Conservation (phyloP, 2,113 vertebrate species). For the Ceyx melanurus region DNA sequence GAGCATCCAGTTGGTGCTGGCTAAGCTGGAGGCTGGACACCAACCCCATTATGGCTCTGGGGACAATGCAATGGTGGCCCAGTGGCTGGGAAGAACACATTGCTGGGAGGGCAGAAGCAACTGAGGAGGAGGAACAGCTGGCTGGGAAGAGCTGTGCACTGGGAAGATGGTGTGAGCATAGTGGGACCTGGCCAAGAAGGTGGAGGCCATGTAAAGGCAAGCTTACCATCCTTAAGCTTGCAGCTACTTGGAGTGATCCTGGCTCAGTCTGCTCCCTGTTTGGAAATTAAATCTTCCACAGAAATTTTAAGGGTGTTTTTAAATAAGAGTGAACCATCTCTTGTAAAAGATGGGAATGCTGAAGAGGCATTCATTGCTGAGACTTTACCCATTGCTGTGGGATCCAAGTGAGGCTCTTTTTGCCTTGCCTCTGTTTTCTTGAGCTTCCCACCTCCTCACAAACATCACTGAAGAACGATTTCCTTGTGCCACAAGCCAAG, state of each 20-base stretch:
- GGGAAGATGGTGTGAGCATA: neutral
- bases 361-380: neutral
- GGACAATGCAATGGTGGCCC: accelerated
- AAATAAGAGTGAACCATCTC: neutral
- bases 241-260: neutral
- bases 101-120: neutral
- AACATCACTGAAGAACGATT: neutral
- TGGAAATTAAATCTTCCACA: neutral
- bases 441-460: neutral
- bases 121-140: accelerated
- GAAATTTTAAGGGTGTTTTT: neutral
- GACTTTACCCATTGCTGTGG: neutral
- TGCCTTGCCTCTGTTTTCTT: neutral
- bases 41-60: neutral
- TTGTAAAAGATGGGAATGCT: neutral
- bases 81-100: neutral
- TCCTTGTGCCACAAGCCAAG: neutral
- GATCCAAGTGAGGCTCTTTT: neutral
- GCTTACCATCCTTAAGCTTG: neutral
- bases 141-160: neutral
- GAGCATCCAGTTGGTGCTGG: neutral
- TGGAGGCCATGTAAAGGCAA: neutral
- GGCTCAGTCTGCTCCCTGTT: neutral
- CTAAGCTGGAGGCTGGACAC: neutral
- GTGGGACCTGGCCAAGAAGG: neutral